A percentile compares a stretch with the other conserved stretches of the same genome.
Conservation (phyloP, 1,140 invertebrate genomes). For the Armadillidium nasatum region DNA sequence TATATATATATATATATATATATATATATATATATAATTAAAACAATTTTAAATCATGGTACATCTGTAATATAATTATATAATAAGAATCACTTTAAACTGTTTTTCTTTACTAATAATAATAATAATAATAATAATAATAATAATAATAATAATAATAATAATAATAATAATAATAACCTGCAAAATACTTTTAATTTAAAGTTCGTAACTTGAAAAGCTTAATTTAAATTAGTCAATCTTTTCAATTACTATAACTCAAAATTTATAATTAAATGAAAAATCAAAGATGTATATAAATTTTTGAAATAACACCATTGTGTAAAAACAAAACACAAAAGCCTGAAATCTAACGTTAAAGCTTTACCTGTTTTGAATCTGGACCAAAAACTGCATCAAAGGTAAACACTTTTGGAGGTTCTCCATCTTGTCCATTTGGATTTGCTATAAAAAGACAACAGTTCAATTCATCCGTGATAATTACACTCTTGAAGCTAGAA, state of each 20-base stretch:
- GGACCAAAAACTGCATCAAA: constrained; percentile 60
- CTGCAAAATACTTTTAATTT: too few relatives aligned
- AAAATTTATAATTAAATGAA: background rate
- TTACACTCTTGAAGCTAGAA: constrained; percentile 62
- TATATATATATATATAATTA: too few relatives aligned
- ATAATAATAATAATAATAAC: too few relatives aligned
- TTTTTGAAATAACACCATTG: constrained; percentile 14
- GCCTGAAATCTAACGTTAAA: background rate
- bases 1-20: too few relatives aligned
- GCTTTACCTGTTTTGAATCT: constrained; percentile 52
- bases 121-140: too few relatives aligned
- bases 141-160: too few relatives aligned
- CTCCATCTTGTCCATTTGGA: constrained; percentile 47
- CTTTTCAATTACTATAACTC: background rate
- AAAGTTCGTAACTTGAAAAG: too few relatives aligned
- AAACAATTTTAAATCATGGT: too few relatives aligned
- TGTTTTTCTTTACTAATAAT: too few relatives aligned
- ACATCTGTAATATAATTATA: too few relatives aligned
- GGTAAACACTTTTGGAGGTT: constrained; percentile 68
- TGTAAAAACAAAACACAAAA: constrained; percentile 16
- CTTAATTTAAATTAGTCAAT: background rate
- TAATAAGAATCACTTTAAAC: too few relatives aligned
- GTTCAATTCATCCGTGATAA: constrained; percentile 69
- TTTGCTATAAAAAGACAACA: constrained; percentile 48
- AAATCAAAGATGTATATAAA: background rate